phyloP scores from a whole-genome alignment of 2,888 invertebrate species.

The Nebria salina region DNA sequence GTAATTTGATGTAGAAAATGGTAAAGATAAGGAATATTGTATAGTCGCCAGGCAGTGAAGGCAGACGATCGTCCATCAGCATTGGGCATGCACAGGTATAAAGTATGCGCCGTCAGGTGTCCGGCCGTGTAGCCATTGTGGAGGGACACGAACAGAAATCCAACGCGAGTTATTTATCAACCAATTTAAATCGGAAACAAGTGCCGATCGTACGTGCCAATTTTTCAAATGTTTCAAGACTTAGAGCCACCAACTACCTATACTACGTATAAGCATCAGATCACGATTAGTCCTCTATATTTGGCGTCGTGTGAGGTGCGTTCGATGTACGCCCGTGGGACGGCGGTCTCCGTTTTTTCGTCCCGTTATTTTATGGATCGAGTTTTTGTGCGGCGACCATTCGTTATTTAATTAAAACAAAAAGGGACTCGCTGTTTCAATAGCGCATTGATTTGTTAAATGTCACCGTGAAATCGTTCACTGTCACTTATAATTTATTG shows the following conservation, averaged over 20 bases:
- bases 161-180: slow-evolving; percentile 53
- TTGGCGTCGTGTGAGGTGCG: slow-evolving; percentile 42
- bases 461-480: slow-evolving; percentile 42
- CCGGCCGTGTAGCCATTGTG: slow-evolving; percentile 50
- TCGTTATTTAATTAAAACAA: slow-evolving; percentile 47
- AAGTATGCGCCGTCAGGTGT: slow-evolving; percentile 52
- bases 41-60: neutral
- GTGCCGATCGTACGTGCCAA: slow-evolving; percentile 56
- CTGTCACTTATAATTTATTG: slow-evolving; percentile 29
- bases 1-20: neutral
- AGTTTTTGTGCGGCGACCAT: slow-evolving; percentile 42
- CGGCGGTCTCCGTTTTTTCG: slow-evolving; percentile 29
- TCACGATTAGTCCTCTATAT: neutral
- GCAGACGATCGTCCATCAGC: slow-evolving; percentile 52
- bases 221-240: slow-evolving; percentile 56
- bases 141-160: slow-evolving; percentile 50
- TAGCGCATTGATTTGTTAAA: slow-evolving; percentile 46
- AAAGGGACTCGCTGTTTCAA: slow-evolving; percentile 40
- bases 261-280: too few species aligned
- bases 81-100: slow-evolving; percentile 40
- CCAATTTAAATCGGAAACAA: slow-evolving; percentile 54
- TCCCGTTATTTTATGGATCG: slow-evolving; percentile 43
- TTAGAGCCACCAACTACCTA: neutral
- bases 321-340: slow-evolving; percentile 41
- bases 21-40: neutral